Conservation (phyloP, 1,140 invertebrate genomes). For the Helicorthomorpha holstii region DNA sequence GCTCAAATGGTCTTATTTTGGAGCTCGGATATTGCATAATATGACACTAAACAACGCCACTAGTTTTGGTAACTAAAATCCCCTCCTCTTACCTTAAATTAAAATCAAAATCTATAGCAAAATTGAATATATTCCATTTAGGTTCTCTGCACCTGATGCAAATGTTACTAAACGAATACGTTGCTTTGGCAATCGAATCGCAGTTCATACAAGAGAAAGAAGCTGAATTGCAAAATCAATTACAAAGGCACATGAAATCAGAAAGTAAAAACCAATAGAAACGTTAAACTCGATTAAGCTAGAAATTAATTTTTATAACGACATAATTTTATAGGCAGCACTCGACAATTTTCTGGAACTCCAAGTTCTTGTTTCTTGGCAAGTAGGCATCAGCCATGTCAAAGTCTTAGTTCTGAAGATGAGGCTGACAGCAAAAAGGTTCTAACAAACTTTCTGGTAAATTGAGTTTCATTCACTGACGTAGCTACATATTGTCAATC, state of each 20-base stretch:
- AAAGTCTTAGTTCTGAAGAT: not conserved
- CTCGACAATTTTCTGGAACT: not conserved
- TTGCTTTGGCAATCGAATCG: constrained; percentile 30
- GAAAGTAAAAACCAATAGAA: constrained; percentile 2
- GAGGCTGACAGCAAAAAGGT: not conserved
- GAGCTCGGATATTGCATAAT: constrained; percentile 32
- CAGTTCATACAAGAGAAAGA: constrained; percentile 9
- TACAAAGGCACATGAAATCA: constrained; percentile 1
- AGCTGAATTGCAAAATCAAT: not conserved
- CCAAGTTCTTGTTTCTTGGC: constrained; percentile 6
- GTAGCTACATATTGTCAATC: too few species aligned
- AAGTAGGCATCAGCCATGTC: not conserved
- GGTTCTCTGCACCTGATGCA: constrained; percentile 35
- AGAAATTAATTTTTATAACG: not conserved
- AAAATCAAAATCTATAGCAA: too few species aligned
- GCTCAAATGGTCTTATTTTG: constrained; percentile 32
- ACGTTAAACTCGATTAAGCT: not conserved
- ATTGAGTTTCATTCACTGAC: too few species aligned
- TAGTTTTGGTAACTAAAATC: constrained; percentile 27
- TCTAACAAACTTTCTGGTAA: too few species aligned
- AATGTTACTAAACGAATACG: constrained; percentile 35
- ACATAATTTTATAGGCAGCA: not conserved
- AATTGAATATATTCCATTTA: too few species aligned
- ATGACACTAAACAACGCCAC: constrained; percentile 34
- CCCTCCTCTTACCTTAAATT: not conserved